A percentile compares a stretch with the other conserved stretches of the same genome.
Evolutionary conservation across 2,113 vertebrate species (phyloP).

Genomic region (Podarcis cretensis): DNA sequence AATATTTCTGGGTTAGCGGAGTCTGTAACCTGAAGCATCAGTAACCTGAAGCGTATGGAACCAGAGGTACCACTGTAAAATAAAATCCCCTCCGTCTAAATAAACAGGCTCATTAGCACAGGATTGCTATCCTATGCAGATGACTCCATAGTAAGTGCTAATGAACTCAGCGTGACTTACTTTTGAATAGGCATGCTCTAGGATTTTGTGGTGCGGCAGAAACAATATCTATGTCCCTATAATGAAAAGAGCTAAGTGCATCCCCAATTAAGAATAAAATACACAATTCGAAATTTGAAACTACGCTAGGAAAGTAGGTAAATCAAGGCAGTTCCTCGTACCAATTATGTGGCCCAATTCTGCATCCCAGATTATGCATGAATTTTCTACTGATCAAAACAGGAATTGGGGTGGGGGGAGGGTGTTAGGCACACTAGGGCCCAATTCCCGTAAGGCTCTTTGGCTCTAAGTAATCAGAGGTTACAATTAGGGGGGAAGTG

Average conservation of each 20-base stretch:
- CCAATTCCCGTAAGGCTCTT: background rate
- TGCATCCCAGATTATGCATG: background rate
- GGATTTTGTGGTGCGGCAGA: too few relatives aligned
- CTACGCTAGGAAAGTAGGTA: background rate
- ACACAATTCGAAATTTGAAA: background rate
- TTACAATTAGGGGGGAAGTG: slow-evolving; percentile 30
- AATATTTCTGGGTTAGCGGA: too few relatives aligned
- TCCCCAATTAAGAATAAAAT: too few relatives aligned
- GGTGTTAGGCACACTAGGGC: background rate
- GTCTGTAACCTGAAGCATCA: too few relatives aligned
- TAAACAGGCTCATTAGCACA: background rate
- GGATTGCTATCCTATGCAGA: background rate
- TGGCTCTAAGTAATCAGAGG: background rate
- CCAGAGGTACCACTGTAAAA: too few relatives aligned
- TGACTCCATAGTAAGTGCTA: background rate
- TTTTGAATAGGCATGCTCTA: background rate
- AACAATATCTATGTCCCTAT: too few relatives aligned
- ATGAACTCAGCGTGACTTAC: background rate
- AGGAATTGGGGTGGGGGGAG: background rate
- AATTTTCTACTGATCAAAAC: background rate
- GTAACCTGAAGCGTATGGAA: too few relatives aligned
- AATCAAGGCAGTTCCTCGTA: background rate
- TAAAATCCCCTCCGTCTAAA: background rate
- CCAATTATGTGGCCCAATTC: background rate
- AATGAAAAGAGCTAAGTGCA: background rate